phyloP scores from a whole-genome alignment of 2,797 vertebrate genomes.

The Chloroceryle amazona region DNA sequence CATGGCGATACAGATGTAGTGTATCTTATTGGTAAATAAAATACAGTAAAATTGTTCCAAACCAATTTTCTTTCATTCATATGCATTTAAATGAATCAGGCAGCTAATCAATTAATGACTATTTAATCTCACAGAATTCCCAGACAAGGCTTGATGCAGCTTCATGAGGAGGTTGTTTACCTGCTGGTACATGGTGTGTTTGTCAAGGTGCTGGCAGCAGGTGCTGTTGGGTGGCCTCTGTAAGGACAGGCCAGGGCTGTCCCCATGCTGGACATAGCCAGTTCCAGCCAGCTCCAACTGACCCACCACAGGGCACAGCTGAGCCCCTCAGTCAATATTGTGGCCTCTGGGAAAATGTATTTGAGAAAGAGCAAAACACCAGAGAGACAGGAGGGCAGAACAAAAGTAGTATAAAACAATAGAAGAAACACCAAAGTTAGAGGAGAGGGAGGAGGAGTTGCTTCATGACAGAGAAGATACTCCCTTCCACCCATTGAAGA shows the following conservation, averaged over 20 bases:
- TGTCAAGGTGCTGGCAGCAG: accelerated
- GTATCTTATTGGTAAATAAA: background rate
- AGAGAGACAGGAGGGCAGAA: background rate
- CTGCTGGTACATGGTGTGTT: accelerated
- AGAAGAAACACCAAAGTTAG: background rate
- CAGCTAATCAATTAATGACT: background rate
- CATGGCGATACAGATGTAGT: background rate
- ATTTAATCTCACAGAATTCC: background rate
- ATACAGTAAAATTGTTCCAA: background rate
- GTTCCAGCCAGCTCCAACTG: background rate
- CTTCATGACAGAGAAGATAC: accelerated
- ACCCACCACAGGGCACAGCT: accelerated
- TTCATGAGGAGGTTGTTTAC: background rate
- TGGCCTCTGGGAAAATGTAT: background rate
- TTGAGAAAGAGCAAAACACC: background rate
- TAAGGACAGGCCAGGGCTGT: background rate
- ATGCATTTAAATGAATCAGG: background rate
- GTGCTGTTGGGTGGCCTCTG: accelerated
- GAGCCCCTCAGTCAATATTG: accelerated
- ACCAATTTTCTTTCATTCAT: background rate
- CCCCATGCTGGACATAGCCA: accelerated
- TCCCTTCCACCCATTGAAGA: background rate
- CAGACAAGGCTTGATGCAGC: background rate
- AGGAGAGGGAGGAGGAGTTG: accelerated
- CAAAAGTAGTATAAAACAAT: background rate